Base-by-base conservation (phyloP, 1,140 invertebrate species). In the Drosophila tropicalis region DNA sequence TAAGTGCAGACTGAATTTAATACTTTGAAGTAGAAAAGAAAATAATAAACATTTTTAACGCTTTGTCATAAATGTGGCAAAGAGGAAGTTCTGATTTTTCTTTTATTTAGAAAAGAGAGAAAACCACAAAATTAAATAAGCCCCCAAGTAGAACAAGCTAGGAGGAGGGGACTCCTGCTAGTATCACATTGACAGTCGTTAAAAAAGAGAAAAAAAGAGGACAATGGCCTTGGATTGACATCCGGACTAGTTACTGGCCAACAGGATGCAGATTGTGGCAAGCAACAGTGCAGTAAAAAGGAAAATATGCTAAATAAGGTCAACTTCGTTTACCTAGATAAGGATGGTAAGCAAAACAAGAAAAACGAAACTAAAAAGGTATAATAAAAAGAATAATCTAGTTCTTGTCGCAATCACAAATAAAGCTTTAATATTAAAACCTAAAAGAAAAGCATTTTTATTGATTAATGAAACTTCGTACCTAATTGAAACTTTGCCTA, bases 1-100 rank as follows among this genome's bases (percentile, higher is more conserved):
- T 51, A 17, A 47, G 36, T 39, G 36, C 12, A 39, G 12, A 39
- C 36, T 13, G 36, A 39, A 17, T 47, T 47, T 47, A 47, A 51
- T 19, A 51, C 44, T 6, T 9, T 47, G 7, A 17, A 47, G 40
- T 41, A 9, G 5, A 51, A 51, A 19, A 51, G 19, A 51, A 51
- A 17, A 51, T 51, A 51, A 51, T 51, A 51, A 51, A 51, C 44
- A 51, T 51, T 51, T 51, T 51, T 22, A 51, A 51, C 44, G 44
- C 17, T 51, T n/a, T 51, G 44, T 51, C 44, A 51, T 51, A 51
- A 51, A 51, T 19, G 44, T 51, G 17, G 17, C 17, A 12, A 51
- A 19, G 1, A 51, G 44, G 44, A 51, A 51, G 44, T 51, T 22
- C 17, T 51, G 17, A 29, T 29, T 29, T 29, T 29, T 29, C 29